Evolutionary conservation across 2,888 invertebrate species (phyloP).

Genomic region (Callyntrura guangdongensis): DNA sequence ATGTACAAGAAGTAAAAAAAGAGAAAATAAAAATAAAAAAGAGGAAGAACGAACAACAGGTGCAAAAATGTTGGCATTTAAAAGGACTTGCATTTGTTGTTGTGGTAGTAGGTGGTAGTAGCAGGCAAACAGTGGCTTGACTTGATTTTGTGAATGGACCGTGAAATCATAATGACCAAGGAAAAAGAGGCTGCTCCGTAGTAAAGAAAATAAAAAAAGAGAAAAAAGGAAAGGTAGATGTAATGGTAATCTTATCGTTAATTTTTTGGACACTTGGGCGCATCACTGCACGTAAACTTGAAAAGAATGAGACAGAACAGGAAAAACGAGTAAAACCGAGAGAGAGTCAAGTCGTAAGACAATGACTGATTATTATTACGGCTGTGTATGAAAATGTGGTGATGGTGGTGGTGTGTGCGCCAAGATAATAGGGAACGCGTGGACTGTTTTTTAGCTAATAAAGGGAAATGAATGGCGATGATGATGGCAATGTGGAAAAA

Average conservation of each 20-base stretch:
- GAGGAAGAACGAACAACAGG: conserved; percentile 49
- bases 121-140: background rate
- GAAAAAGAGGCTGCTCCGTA: conserved; percentile 30
- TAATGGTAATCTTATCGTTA: conserved; percentile 44
- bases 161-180: conserved; percentile 70
- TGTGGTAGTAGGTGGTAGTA: background rate
- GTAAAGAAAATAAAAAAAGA: conserved; percentile 32
- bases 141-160: conserved; percentile 77
- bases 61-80: conserved; percentile 62
- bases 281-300: conserved; percentile 18
- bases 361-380: conserved; percentile 73
- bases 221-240: conserved; percentile 22
- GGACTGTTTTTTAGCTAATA: conserved; percentile 57
- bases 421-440: conserved; percentile 71
- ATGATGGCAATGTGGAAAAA: conserved; percentile 41
- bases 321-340: conserved; percentile 12
- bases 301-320: background rate
- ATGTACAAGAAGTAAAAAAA: conserved; percentile 2
- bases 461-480: conserved; percentile 65
- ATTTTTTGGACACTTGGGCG: conserved; percentile 76
- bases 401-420: conserved; percentile 31
- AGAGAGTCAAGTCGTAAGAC: conserved; percentile 29
- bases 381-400: background rate
- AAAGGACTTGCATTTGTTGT: conserved; percentile 2
- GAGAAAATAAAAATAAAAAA: conserved; percentile 21